phyloP scores from a whole-genome alignment of 2,888 invertebrate genomes.

The Acrobasis suavella region DNA sequence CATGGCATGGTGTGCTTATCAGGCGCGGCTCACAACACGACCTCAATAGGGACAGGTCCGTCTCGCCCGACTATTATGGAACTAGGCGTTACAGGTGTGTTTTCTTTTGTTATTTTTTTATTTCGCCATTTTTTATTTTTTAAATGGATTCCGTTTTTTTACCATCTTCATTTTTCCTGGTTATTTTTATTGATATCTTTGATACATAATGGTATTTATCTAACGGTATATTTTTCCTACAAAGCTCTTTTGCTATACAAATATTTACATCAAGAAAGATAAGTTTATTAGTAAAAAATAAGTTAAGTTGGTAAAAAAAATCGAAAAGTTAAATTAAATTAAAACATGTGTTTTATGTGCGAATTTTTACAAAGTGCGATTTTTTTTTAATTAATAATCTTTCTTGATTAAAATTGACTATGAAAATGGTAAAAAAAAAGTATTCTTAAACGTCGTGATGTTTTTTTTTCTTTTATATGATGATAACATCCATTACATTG shows the following conservation, averaged over 20 bases:
- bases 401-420: constrained; percentile 1
- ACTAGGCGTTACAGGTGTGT: constrained; percentile 90
- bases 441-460: not conserved
- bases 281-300: too few relatives aligned
- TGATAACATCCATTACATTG: constrained; percentile 11
- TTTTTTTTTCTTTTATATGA: not conserved
- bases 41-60: constrained; percentile 84
- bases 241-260: too few relatives aligned
- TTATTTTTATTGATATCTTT: too few relatives aligned
- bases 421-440: constrained; percentile 19
- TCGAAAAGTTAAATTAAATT: too few relatives aligned
- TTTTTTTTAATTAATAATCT: too few relatives aligned
- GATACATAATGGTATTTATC: too few relatives aligned
- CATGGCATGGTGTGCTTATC: constrained; percentile 70
- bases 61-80: constrained; percentile 88
- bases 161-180: constrained; percentile 27
- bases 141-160: constrained; percentile 22
- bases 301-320: too few relatives aligned
- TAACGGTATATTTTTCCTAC: too few relatives aligned
- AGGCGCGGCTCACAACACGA: constrained; percentile 90
- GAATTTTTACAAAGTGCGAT: too few relatives aligned
- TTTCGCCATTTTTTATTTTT: constrained; percentile 21
- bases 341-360: too few relatives aligned
- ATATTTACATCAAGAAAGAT: too few relatives aligned
- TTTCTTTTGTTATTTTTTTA: constrained; percentile 29